phyloP scores from a whole-genome alignment of 1,140 invertebrate species.

The Drosophila paulistorum region DNA sequence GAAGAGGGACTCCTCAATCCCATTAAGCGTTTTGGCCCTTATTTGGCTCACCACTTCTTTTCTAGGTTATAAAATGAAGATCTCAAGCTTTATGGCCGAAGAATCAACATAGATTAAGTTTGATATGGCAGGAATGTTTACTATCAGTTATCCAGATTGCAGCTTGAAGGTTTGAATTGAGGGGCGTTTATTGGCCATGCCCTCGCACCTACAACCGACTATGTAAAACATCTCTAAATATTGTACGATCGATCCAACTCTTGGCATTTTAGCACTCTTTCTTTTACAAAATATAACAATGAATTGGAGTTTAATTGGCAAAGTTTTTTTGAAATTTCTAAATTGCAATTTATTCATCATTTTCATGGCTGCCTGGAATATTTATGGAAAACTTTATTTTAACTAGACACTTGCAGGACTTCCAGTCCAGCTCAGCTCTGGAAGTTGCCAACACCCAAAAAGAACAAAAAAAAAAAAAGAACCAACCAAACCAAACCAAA shows the following conservation, averaged over 20 bases:
- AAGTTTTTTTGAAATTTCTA: conserved; percentile 42
- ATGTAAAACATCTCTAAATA: no score
- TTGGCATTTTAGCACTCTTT: background rate
- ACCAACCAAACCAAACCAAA: background rate
- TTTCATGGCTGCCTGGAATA: conserved; percentile 41
- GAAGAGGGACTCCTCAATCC: no score
- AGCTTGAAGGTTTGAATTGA: no score
- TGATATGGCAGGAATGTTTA: no score
- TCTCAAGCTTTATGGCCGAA: no score
- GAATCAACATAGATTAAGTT: no score
- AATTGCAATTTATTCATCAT: conserved; percentile 68
- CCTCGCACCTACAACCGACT: no score
- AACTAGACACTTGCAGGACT: conserved; percentile 57
- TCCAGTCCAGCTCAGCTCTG: conserved; percentile 24
- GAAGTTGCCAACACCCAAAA: conserved; percentile 38
- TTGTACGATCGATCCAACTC: background rate
- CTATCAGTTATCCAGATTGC: no score
- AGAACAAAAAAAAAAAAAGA: background rate
- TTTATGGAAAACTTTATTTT: conserved; percentile 33
- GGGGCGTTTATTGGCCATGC: no score
- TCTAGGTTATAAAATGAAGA: no score
- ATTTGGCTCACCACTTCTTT: no score
- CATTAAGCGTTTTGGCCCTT: no score
- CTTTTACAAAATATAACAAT: background rate
- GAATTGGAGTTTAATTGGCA: conserved; percentile 4